Base-by-base conservation (phyloP, 2,113 vertebrate species). In the Rana temporaria region DNA sequence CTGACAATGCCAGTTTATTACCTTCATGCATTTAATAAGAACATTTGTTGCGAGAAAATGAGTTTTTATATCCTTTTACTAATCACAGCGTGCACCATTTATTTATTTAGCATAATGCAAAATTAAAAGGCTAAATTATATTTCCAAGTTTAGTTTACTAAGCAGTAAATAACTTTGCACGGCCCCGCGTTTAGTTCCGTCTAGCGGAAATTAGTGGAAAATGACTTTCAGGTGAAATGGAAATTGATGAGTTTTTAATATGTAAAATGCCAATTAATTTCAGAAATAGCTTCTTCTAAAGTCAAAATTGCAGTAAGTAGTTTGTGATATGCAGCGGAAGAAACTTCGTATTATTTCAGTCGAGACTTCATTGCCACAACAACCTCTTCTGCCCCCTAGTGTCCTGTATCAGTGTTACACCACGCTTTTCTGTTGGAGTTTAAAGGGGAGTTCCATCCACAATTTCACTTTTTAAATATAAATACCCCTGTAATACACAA, bases 61-160 rank as follows among this genome's bases (percentile, higher is more conserved):
- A 12, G 20, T 62, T 56, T 55, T 65, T 48, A 9, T 17, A 17
- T 48, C 42, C 52, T 16, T 57, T 20, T 55, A n/a, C 52, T 82
- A 64, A 82, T 73, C 57, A 72, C 34, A 17, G 20, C 9, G 56
- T 1, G 53, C 48, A 59, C 52, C 70, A 57, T 64, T 66, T 82
- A 67, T 75, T 82, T 75, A 57, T 59, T 82, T 82, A 32, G 53
- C 71, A 82, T 82, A 57, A 67, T 56, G 66, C 38, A 48, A 55
- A 75, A 75, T 82, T 75, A 82, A 75, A 66, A 82, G 63, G 53
- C 62, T 48, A 59, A 75, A 82, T 82, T 59, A 59, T 34, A 75
- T 67, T 82, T 82, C 60, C 53, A 75, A 59, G 71, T 82, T 48
- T 60, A 48, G 80, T 75, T 67, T 75, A 30, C 71, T 81, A 32